Evolutionary conservation across 2,113 vertebrate genomes (phyloP), one percentile per base, ranked within the genome.

Genomic region (Xyrauchen texanus): DNA sequence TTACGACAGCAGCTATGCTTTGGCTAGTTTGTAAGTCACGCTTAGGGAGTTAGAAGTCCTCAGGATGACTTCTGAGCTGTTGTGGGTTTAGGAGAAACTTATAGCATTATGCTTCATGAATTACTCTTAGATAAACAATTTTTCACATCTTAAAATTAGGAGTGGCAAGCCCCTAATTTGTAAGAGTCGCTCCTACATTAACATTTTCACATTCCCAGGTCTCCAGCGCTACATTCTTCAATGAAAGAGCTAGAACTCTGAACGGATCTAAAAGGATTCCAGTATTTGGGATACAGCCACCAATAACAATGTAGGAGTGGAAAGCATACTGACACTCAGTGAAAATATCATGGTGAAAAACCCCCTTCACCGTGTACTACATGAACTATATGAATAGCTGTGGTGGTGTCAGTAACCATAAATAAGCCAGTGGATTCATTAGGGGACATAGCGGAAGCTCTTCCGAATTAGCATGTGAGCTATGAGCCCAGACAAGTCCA

Each of bases 401-500:
- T 51, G 45, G 68, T 68, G 45, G 57, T 68, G 60, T 78, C 80
- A 80, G 75, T 55, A 66, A 12, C 74, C 63, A 47, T 76, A 78
- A 77, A 77, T 79, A 64, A 82, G 82, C 85, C 81, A 84, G 68
- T 79, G 83, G 82, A 85, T 81, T 61, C 67, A 79, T 73, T 75
- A 73, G 75, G 75, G 75, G 47, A 53, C 76, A 75, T 72, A 81
- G 81, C 66, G 76, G 89, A 90, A 89, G 87, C 81, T 79, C 63
- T 78, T 84, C 82, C 3, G 77, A 90, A 86, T 91, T 87, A 88
- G 80, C 74, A 45, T 61, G 78, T 86, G 85, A 90, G 87, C 81
- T 85, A 85, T 63, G 84, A 87, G 84, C 82, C 83, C 81, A 88
- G 84, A 85, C 44, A 84, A 68, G 81, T 88, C 85, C 88, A 87